These are phyloP conservation scores for Orchestia grillus DNA, from an alignment of 1,140 invertebrate species.

Conservation along the genomic window DNA sequence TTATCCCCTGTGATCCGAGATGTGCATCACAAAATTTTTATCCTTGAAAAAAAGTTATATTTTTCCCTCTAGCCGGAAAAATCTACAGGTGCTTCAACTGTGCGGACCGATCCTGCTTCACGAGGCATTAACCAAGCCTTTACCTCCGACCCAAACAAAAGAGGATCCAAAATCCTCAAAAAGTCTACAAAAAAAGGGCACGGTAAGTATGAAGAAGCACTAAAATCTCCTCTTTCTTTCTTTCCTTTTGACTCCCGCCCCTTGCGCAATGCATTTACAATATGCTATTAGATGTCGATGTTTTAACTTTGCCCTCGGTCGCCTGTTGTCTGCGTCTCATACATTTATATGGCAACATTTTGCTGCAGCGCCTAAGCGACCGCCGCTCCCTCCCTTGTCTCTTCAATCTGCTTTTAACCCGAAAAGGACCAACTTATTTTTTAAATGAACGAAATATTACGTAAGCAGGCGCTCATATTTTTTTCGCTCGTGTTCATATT, in stretches of 20 bases:
- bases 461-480: too few species aligned
- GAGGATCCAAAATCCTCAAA: neutral
- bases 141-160: neutral
- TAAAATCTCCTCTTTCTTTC: neutral
- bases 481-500: too few species aligned
- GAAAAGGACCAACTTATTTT: neutral
- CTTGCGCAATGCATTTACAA: slow-evolving; percentile 26
- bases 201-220: neutral
- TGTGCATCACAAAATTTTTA: too few species aligned
- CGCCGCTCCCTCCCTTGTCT: neutral
- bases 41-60: too few species aligned
- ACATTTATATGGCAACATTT: slow-evolving; percentile 41
- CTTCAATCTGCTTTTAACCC: neutral
- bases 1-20: too few species aligned
- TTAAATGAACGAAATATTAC: too few species aligned
- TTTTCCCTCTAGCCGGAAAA: too few species aligned
- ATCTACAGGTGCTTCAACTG: too few species aligned
- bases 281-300: slow-evolving; percentile 16
- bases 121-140: too few species aligned
- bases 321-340: neutral
- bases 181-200: neutral
- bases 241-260: neutral
- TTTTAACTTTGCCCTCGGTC: neutral
- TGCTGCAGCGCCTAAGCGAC: neutral
- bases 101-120: too few species aligned